Base-by-base conservation (phyloP, 30 jellyfish, hydroid and myxozoan genomes). In the Cassiopea xamachana region DNA sequence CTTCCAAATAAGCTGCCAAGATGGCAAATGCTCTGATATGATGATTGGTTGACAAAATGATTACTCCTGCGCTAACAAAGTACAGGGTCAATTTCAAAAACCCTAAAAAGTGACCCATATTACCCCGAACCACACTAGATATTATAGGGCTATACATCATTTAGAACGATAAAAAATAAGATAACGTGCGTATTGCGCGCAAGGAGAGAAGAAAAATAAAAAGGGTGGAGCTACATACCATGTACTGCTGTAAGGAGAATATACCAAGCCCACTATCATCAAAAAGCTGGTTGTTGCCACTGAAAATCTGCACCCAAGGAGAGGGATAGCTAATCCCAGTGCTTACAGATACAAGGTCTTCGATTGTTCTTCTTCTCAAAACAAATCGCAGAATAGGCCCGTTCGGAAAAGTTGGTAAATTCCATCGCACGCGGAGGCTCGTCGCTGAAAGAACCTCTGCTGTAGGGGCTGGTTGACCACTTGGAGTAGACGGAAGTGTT, bases 391-490 rank as follows among this genome's bases (percentile, higher is more conserved):
- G 60, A 19, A 94, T 89, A 39, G 97, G 98, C 39, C 98, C 98
- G 75, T 90, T 90, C 1, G 98, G 97, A 50, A 44, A 64, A 16
- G 49, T 68, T 15, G 98, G 98, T 17, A 67, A 74, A 45, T 44
- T 47, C 98, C 98, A 94, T 2, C 98, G 96, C 44, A 94, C 96
- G 46, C 96, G 96, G 46, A 94, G 82, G 43, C 96, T 86, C 3
- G 97, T 70, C 16, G 96, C 83, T 7, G 97, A 84, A n/a, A 84
- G 72, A n/a, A 80, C 88, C 59, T 74, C 89, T 3, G 98, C 98
- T 46, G 89, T 72, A 17, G 98, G 98, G 1, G 96, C 73, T n/a
- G 88, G 92, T 68, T 94, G 98, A 7, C 91, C 97, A 47, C 67
- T 62, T n/a, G 98, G 98, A 47, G 89, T 69, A 5, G 98, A 86